Percentiles rank a stretch among this genome's conserved stretches.
Conservation (phyloP, 1,140 invertebrate species). For the Helicoverpa zea region DNA sequence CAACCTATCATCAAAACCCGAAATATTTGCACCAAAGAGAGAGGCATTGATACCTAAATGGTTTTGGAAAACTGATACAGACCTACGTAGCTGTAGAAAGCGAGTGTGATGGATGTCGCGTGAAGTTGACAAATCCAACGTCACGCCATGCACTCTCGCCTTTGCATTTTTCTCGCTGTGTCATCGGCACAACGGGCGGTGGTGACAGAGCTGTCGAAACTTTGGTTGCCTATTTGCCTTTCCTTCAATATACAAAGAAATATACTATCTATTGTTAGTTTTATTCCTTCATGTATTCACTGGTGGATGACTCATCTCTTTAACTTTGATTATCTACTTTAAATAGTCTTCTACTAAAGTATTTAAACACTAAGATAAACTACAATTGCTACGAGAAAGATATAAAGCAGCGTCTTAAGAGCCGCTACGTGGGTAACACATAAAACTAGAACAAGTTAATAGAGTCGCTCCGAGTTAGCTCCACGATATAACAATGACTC, state of each 20-base stretch:
- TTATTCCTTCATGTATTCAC: too few species aligned
- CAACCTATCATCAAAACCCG: neutral
- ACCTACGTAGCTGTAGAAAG: slow-evolving; percentile 8
- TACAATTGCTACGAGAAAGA: too few species aligned
- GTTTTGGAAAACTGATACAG: neutral
- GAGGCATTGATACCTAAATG: neutral
- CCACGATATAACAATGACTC: slow-evolving; percentile 6
- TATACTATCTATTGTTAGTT: too few species aligned
- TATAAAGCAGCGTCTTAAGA: neutral
- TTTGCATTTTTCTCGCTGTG: too few species aligned
- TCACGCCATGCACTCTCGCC: neutral
- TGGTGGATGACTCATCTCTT: too few species aligned
- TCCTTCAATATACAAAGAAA: too few species aligned
- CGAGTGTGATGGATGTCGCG: slow-evolving; percentile 14
- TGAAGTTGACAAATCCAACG: slow-evolving; percentile 13
- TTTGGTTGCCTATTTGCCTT: too few species aligned
- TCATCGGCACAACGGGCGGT: too few species aligned
- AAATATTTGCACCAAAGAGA: neutral
- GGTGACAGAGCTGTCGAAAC: too few species aligned
- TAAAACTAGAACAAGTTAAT: slow-evolving; percentile 14
- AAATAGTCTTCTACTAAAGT: too few species aligned
- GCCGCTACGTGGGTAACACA: neutral
- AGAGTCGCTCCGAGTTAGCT: slow-evolving; percentile 1
- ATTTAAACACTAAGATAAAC: too few species aligned
- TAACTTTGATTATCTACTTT: too few species aligned